These are phyloP conservation scores for Physella acuta DNA, from an alignment of 1,140 invertebrate species.

Conservation along the genomic window DNA sequence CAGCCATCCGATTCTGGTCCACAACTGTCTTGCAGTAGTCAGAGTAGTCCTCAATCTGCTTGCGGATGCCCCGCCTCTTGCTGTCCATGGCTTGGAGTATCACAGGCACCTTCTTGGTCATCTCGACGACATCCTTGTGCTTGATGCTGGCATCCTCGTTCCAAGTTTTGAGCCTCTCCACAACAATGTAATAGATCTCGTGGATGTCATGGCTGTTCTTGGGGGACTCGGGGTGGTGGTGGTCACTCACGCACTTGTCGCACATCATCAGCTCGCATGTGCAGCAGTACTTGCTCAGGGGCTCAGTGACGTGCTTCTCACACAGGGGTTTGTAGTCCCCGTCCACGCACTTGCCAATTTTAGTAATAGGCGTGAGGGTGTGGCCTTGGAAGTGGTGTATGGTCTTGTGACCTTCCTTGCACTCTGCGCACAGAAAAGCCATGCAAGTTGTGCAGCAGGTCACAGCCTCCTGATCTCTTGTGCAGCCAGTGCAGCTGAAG, in stretches of 20 bases:
- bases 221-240: conserved; percentile 3
- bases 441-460: conserved; percentile 10
- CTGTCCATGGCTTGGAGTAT: not conserved
- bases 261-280: conserved; percentile 10
- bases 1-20: conserved; percentile 10
- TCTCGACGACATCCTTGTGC: conserved; percentile 5
- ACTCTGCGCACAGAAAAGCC: conserved; percentile 17
- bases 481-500: conserved; percentile 14
- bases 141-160: conserved; percentile 19
- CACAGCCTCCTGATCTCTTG: conserved; percentile 9
- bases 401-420: conserved; percentile 7
- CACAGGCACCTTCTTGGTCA: not conserved
- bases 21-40: conserved; percentile 14
- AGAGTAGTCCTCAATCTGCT: conserved; percentile 13
- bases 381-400: conserved; percentile 18
- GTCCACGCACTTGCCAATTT: not conserved
- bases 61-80: not conserved
- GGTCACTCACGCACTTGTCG: not conserved
- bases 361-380: conserved; percentile 8
- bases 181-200: conserved; percentile 12
- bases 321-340: conserved; percentile 13
- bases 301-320: not conserved
- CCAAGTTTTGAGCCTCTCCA: conserved; percentile 14
- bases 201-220: conserved; percentile 6
- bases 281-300: conserved; percentile 13